A percentile compares a stretch with the other conserved stretches of the same genome.
Evolutionary conservation across 2,797 vertebrate genomes (phyloP).

Genomic region (Trachurus trachurus): DNA sequence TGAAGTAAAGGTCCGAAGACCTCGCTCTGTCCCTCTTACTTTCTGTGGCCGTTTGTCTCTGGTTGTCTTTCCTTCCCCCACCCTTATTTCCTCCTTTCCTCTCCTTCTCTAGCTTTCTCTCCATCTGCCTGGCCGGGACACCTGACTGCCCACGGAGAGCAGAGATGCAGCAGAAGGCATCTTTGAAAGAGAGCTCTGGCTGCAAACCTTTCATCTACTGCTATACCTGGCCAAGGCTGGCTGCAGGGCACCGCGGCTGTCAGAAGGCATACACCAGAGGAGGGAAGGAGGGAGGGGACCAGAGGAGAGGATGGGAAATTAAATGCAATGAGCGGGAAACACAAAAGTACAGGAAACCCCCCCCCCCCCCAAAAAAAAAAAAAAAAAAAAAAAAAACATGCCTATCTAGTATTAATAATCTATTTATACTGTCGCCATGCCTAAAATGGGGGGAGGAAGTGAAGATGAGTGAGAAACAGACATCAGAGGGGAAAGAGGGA

Average conservation of each 20-base stretch:
- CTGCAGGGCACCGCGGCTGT: slow-evolving; percentile 63
- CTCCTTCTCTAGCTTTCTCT: slow-evolving; percentile 44
- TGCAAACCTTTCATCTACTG: slow-evolving; percentile 74
- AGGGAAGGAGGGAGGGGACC: slow-evolving; percentile 37
- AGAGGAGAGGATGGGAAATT: slow-evolving; percentile 30
- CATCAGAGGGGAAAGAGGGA: slow-evolving; percentile 50
- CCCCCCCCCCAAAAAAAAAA: background rate
- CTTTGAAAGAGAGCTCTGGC: slow-evolving; percentile 67
- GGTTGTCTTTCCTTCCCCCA: background rate
- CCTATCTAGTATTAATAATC: slow-evolving; percentile 39
- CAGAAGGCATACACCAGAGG: slow-evolving; percentile 48
- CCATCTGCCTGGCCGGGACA: slow-evolving; percentile 63
- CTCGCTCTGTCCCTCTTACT: slow-evolving; percentile 7
- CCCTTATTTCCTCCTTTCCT: slow-evolving; percentile 1
- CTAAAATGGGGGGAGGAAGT: slow-evolving; percentile 24
- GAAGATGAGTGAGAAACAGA: slow-evolving; percentile 57
- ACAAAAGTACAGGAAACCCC: background rate
- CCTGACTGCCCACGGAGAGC: slow-evolving; percentile 57
- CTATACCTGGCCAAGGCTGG: slow-evolving; percentile 67
- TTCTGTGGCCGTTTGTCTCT: slow-evolving; percentile 28
- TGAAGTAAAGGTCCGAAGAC: slow-evolving; percentile 29
- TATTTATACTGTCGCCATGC: slow-evolving; percentile 55
- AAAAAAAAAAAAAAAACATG: background rate
- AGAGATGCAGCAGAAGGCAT: slow-evolving; percentile 66
- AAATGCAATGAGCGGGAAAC: slow-evolving; percentile 37